Conservation (phyloP, 64 coral and sea anemone species). For the Montipora sp. region DNA sequence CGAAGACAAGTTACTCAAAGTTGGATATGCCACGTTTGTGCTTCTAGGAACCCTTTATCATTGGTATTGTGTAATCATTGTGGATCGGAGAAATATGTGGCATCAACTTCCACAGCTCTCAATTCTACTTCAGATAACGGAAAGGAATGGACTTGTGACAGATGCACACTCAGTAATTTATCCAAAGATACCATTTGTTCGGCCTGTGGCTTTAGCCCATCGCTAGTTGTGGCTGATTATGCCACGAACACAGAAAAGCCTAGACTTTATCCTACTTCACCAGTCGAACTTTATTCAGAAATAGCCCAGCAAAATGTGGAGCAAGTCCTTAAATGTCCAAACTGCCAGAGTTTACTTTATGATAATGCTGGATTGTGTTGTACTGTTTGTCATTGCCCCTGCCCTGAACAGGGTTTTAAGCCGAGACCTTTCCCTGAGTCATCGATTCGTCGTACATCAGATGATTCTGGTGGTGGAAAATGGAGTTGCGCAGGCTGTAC, state of each 20-base stretch:
- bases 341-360: conserved; percentile 91
- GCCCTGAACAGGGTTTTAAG: conserved; percentile 86
- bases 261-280: conserved; percentile 58
- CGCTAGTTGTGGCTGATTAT: conserved; percentile 22
- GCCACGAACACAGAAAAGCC: neutral
- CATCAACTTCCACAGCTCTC: neutral
- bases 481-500: conserved; percentile 88
- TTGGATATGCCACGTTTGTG: conserved; percentile 80
- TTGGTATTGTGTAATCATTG: conserved; percentile 77
- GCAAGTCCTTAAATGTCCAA: conserved; percentile 71
- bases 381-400: conserved; percentile 77
- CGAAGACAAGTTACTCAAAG: conserved; percentile 18
- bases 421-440: conserved; percentile 92
- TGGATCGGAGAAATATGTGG: conserved; percentile 39
- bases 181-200: conserved; percentile 39
- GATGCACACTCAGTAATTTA: conserved; percentile 77
- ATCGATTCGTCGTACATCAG: conserved; percentile 59
- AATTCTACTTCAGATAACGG: neutral
- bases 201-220: conserved; percentile 58
- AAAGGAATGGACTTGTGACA: conserved; percentile 77
- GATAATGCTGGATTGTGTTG: conserved; percentile 79
- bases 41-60: conserved; percentile 46
- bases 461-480: neutral
- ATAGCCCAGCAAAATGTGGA: conserved; percentile 73
- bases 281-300: conserved; percentile 74